Percentiles rank a stretch among this genome's conserved stretches.
Evolutionary conservation across 2,113 vertebrate species (phyloP).

Genomic region (Pagrus major): DNA sequence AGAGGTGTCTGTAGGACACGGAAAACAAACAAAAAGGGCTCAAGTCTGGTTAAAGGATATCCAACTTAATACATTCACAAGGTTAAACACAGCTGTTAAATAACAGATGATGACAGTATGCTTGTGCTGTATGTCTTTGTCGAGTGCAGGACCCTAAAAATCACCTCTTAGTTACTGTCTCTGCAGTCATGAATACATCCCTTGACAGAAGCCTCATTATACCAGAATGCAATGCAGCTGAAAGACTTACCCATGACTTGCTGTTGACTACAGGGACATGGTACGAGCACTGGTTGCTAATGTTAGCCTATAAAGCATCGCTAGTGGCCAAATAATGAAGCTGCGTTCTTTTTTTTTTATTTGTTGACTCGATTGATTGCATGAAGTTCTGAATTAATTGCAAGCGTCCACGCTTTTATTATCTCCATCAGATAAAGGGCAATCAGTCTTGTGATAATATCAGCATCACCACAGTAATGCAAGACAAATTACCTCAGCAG

Average conservation of each 20-base stretch:
- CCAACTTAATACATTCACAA: not conserved
- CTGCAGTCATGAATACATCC: not conserved
- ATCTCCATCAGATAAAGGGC: too few relatives aligned
- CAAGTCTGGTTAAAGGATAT: slow-evolving; percentile 3
- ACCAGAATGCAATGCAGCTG: not conserved
- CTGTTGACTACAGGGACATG: too few relatives aligned
- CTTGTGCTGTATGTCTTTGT: not conserved
- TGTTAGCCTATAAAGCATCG: too few relatives aligned
- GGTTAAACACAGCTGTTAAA: slow-evolving; percentile 28
- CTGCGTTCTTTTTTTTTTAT: too few relatives aligned
- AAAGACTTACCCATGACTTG: slow-evolving; percentile 9
- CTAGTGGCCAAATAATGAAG: too few relatives aligned
- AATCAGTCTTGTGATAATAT: too few relatives aligned
- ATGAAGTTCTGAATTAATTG: too few relatives aligned
- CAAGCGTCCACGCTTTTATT: too few relatives aligned
- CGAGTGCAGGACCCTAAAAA: not conserved
- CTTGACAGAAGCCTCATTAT: not conserved
- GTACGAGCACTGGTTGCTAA: too few relatives aligned
- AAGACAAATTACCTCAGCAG: too few relatives aligned
- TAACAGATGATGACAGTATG: not conserved
- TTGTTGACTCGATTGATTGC: too few relatives aligned
- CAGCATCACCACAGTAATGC: too few relatives aligned
- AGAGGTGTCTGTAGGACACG: slow-evolving; percentile 34
- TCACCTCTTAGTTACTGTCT: not conserved
- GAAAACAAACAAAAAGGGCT: slow-evolving; percentile 36